Evolutionary conservation across 2,888 invertebrate species (phyloP).

Genomic region (Eupithecia inturbata): DNA sequence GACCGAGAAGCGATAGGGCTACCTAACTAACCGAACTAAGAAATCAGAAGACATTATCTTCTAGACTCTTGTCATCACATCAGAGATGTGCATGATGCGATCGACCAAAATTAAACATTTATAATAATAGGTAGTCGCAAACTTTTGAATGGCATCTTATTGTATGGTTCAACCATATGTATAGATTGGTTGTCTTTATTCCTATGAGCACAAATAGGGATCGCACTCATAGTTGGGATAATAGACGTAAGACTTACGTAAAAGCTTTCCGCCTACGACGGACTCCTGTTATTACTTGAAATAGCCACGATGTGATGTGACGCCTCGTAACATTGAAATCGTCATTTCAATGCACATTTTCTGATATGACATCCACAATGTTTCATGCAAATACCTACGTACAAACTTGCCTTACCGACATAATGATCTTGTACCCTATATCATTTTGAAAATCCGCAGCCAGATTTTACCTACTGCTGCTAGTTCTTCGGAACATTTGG

Average conservation of each 20-base stretch:
- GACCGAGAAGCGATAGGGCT: too few relatives aligned
- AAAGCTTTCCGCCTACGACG: slow-evolving; percentile 14
- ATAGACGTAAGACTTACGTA: background rate
- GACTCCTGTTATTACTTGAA: slow-evolving; percentile 6
- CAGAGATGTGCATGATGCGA: background rate
- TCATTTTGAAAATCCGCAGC: background rate
- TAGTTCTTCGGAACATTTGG: too few relatives aligned
- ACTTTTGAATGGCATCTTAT: background rate
- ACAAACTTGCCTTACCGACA: too few relatives aligned
- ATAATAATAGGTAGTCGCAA: background rate
- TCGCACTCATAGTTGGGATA: background rate
- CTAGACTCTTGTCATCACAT: background rate
- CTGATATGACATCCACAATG: background rate
- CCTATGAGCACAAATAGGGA: too few relatives aligned
- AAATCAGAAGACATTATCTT: background rate
- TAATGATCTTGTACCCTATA: background rate
- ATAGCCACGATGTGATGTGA: slow-evolving; percentile 10
- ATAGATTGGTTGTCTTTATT: too few relatives aligned
- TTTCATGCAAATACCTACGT: background rate
- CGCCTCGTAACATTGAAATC: background rate
- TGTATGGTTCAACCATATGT: background rate
- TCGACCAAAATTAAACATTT: background rate
- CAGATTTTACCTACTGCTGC: too few relatives aligned
- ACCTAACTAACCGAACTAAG: background rate
- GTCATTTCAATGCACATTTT: slow-evolving; percentile 5